Percentiles rank a stretch among this genome's conserved stretches.
Conservation (phyloP, 2,113 vertebrate genomes). For the Eudyptes chrysolophus region DNA sequence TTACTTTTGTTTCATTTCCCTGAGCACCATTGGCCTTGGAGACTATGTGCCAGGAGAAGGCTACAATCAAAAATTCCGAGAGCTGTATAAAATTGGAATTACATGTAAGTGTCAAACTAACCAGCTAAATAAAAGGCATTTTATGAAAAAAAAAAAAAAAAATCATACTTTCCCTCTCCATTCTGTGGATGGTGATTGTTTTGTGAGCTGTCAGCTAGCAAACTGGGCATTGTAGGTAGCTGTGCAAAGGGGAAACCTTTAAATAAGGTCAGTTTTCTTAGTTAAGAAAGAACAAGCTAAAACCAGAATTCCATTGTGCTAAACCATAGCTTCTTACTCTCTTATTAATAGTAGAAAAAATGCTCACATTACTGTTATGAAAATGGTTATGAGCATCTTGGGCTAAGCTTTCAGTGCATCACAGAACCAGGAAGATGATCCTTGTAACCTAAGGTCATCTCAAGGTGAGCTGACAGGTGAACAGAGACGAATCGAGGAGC, state of each 20-base stretch:
- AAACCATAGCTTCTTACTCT: neutral
- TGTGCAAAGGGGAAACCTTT: neutral
- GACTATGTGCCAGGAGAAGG: slow-evolving; percentile 96
- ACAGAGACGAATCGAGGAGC: neutral
- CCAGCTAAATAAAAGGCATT: neutral
- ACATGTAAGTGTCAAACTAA: slow-evolving; percentile 82
- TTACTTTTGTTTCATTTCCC: slow-evolving; percentile 97
- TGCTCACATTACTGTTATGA: rapidly evolving
- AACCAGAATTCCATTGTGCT: neutral
- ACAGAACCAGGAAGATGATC: neutral
- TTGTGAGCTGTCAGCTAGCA: neutral
- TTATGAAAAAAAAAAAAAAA: neutral
- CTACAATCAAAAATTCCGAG: slow-evolving; percentile 89
- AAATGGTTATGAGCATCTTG: neutral
- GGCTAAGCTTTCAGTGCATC: neutral
- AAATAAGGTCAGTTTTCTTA: neutral
- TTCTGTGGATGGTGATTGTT: neutral
- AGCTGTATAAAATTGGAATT: slow-evolving; percentile 95
- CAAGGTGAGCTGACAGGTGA: neutral
- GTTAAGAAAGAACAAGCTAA: neutral
- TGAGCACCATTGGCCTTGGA: slow-evolving; percentile 95
- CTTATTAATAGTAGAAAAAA: neutral
- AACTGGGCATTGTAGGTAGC: neutral
- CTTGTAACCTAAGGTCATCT: neutral
- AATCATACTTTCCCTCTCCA: neutral